Base-by-base conservation (phyloP, 1,140 invertebrate genomes). In the Caenorhabditis inopinata region DNA sequence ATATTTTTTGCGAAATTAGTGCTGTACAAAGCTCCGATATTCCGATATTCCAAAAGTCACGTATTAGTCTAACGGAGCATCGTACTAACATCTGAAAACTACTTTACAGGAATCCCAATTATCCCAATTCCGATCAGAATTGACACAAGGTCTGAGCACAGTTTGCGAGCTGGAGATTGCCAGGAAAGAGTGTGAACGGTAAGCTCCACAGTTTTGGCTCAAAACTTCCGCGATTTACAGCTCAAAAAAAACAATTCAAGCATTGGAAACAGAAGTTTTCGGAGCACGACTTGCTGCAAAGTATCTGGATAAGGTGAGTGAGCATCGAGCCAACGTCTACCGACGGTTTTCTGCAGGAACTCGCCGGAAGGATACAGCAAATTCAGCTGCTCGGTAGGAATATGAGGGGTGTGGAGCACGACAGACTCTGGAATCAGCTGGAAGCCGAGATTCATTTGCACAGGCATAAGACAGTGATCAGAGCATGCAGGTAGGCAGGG, bases 371-470 rank as follows among this genome's bases (percentile, higher is more conserved):
- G 84, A 94, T 95, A 88, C 94, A 95, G 86, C 94, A 95, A 88
- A 91, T 95, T 83, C 94, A 95, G 88, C 88, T 95, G n/a, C 89
- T 94, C 46, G 92, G 91, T 82, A 86, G 91, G 83, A 91, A 93
- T 92, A 93, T 87, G 86, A 35, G 84, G 90, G 92, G 93, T n/a
- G 91, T 92, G 18, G 93, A 94, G 83, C 91, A 94, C 85, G 93
- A 94, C 85, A 92, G 93, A 77, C 89, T 95, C 2, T 95, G 94
- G 94, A 92, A 93, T 83, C 93, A 95, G 90, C 89, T 95, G 77
- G 94, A 95, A 88, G 93, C 94, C 0, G 94, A 95, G 90, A 95
- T 95, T 81, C 91, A 94, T 81, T 90, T 95, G 42, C 93, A 94
- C 89, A 90, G 94, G 68, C 93, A 87, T 78, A 85, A 88, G 81